Base-by-base conservation (phyloP, 2,888 invertebrate species). In the Acrobasis consociella region DNA sequence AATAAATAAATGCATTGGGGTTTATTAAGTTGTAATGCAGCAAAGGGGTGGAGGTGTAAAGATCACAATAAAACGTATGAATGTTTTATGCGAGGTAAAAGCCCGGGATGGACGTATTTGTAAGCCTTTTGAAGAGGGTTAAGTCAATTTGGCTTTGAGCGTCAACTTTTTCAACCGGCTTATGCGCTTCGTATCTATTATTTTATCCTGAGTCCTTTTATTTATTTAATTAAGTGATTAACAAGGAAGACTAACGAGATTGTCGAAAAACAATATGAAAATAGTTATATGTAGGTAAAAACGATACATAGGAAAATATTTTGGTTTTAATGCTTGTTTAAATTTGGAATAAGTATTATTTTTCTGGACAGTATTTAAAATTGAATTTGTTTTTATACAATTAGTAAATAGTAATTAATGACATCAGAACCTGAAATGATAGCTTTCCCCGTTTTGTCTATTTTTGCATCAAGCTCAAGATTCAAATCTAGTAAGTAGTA, bases 61-160 rank as follows among this genome's bases (percentile, higher is more conserved):
- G 85, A 86, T 85, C 86, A 86, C 82, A 87, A 87, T 86, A 85
- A 86, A 87, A 82, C 80, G 77, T 80, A 80, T 87, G 85, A 86
- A 87, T 87, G 83, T 88, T 87, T 87, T 83, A 88, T 87, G 76
- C 81, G 83, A 84, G 82, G 85, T 87, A 87, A 87, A 89, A 89
- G 88, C 87, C 82, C 82, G 69, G 82, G 83, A 83, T 80, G 82
- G 85, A 83, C 85, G 82, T 83, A 81, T 86, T 83, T 84, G 83
- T 87, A 87, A 88, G 85, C 87, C 84, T 78, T 87, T 85, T 89
- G 90, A 90, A 86, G 84, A 91, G 90, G 91, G 91, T 91, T 88
- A 86, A 89, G 84, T 86, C 88, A 85, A 85, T 86, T 86, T 86
- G 82, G 87, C 83, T 89, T 86, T 85, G 79, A 73, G 78, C 84